Evolutionary conservation across 2,888 invertebrate species (phyloP).

Genomic region (Euclidia mi): DNA sequence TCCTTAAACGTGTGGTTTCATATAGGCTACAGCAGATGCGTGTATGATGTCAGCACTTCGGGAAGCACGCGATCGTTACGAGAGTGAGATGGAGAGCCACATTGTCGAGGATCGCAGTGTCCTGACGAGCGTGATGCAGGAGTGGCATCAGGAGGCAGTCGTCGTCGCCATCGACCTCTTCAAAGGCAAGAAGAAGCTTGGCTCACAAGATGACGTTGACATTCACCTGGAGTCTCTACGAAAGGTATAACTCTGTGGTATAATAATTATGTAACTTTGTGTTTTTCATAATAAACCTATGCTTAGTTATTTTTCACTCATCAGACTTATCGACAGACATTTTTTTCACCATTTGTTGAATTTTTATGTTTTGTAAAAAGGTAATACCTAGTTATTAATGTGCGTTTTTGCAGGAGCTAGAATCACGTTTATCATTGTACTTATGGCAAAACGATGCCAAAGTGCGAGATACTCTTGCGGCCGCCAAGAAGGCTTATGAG

Average conservation of each 20-base stretch:
- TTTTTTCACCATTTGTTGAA: too few species aligned
- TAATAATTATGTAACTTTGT: too few species aligned
- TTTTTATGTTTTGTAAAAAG: too few species aligned
- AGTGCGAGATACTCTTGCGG: constrained; percentile 38
- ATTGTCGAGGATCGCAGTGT: constrained; percentile 19
- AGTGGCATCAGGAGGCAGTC: constrained; percentile 26
- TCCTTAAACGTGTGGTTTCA: background rate
- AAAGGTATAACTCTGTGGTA: constrained; percentile 20
- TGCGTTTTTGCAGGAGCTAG: constrained; percentile 59
- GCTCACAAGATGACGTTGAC: constrained; percentile 28
- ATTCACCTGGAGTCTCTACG: constrained; percentile 21
- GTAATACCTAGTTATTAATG: too few species aligned
- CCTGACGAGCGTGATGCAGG: constrained; percentile 19
- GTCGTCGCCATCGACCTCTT: constrained; percentile 22
- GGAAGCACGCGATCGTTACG: constrained; percentile 45
- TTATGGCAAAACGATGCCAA: constrained; percentile 57
- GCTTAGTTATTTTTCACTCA: too few species aligned
- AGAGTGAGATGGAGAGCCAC: constrained; percentile 56
- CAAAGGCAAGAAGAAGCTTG: constrained; percentile 50
- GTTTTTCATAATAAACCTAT: background rate
- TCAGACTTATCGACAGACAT: too few species aligned
- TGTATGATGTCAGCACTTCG: constrained; percentile 39
- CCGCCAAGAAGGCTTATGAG: constrained; percentile 50
- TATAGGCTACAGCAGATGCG: constrained; percentile 52
- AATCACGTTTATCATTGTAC: constrained; percentile 41